Base-by-base conservation (phyloP, 2,113 vertebrate genomes). In the Propithecus coquereli region DNA sequence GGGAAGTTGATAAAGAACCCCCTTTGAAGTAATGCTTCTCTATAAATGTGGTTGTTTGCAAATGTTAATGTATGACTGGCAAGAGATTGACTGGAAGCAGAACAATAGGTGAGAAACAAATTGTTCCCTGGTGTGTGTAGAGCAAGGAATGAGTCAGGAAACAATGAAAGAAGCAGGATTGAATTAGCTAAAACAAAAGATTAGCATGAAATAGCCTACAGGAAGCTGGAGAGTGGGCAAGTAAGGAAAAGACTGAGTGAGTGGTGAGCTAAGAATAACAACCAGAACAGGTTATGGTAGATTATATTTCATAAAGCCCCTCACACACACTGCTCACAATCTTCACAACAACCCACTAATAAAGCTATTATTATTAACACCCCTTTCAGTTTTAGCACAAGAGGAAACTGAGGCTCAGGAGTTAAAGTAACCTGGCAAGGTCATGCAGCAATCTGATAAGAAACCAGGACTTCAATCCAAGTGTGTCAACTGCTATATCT, bases 141-240 rank as follows among this genome's bases (percentile, higher is more conserved):
- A 82, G 52, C 82, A 93, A 95, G 50, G 27, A 93, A 81, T 92
- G 90, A 96, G 68, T 94, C 90, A 94, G 80, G 70, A 93, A 91
- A 95, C 74, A 94, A 92, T 73, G 86, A 88, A 93, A 59, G 40
- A 97, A 97, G 66, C 76, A 95, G 66, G 71, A 91, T 22, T 61
- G 91, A 96, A 96, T 97, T 97, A 95, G 85, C 76, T 94, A 85
- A 94, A 97, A 91, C 77, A 95, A 92, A 97, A 97, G 45, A 61
- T 92, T 82, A 94, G 45, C 77, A 68, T 91, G 89, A 97, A 97
- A 91, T 91, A 93, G 47, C 14, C 52, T 83, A 34, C 47, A 87
- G 77, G 59, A 92, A 91, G 77, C 79, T 66, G 27, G 66, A 92
- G 50, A 97, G 25, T 84, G 54, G 76, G 45, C 30, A 94, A 97